Percentiles rank a stretch among this genome's conserved stretches.
Evolutionary conservation across 2,797 vertebrate species (phyloP).

Genomic region (Acestrorhynchus altus): DNA sequence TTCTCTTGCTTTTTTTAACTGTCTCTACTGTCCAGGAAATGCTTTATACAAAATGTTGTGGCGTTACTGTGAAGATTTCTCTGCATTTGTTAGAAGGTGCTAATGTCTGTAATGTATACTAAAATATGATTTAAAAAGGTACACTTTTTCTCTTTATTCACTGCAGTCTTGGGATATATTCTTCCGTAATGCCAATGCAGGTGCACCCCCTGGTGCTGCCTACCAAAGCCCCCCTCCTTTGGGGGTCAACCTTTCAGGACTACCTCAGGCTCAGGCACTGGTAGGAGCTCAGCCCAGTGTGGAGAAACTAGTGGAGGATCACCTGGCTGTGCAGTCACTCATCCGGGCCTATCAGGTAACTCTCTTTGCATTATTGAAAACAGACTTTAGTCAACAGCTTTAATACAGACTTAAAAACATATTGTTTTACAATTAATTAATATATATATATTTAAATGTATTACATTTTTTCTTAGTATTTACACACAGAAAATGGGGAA

Average conservation of each 20-base stretch:
- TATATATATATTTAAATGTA: not conserved
- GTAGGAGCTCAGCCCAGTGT: constrained; percentile 80
- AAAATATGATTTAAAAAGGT: no score
- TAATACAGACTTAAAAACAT: no score
- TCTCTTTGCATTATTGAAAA: not conserved
- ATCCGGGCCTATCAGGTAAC: constrained; percentile 95
- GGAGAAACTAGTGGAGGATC: constrained; percentile 93
- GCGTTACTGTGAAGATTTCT: no score
- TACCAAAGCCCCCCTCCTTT: constrained; percentile 88
- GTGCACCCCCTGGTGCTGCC: constrained; percentile 85
- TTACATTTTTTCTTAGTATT: no score
- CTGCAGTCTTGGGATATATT: constrained; percentile 94
- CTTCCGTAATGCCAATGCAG: constrained; percentile 90
- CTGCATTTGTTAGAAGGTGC: no score
- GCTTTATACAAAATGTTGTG: no score
- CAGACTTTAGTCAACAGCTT: not conserved
- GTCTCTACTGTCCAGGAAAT: no score
- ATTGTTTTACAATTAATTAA: no score
- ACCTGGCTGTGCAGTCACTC: constrained; percentile 93
- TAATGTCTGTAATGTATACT: no score
- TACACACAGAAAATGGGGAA: no score
- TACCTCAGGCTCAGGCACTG: constrained; percentile 72
- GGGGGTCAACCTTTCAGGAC: constrained; percentile 69
- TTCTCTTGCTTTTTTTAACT: no score
- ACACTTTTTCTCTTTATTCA: constrained; percentile 26